These are phyloP conservation scores for Bombus waltoni DNA, from an alignment of 1,140 invertebrate species.

Conservation along the genomic window DNA sequence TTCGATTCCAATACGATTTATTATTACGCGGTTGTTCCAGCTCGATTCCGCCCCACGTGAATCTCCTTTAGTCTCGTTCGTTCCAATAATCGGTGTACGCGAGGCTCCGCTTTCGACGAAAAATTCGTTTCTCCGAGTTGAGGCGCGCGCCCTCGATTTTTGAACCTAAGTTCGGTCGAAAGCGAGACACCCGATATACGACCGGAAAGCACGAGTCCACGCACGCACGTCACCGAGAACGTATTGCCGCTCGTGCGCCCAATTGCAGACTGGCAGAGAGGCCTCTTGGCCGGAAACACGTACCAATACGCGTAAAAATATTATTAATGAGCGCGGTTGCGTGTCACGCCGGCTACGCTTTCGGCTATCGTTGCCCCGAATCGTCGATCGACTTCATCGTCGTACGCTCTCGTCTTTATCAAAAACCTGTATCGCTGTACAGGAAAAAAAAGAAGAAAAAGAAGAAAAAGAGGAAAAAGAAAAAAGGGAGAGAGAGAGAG, in stretches of 20 bases:
- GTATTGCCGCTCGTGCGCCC: constrained; percentile 65
- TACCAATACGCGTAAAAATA: constrained; percentile 52
- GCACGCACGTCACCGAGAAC: constrained; percentile 60
- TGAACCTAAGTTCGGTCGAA: neutral
- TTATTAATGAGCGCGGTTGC: constrained; percentile 36
- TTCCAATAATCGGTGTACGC: too few relatives aligned
- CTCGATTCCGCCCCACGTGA: too few relatives aligned
- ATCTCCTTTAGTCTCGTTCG: neutral
- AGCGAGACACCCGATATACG: constrained; percentile 39
- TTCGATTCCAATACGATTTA: neutral
- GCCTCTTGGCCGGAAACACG: constrained; percentile 64
- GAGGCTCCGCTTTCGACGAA: neutral
- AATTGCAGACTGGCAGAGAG: constrained; percentile 58
- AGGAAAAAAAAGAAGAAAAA: neutral
- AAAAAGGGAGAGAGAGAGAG: neutral
- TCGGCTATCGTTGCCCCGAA: neutral
- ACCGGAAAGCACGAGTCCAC: constrained; percentile 52
- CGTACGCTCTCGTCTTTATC: neutral
- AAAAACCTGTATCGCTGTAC: neutral
- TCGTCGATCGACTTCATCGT: neutral
- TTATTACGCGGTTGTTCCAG: too few relatives aligned
- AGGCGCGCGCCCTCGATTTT: neutral
- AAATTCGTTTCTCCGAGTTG: neutral
- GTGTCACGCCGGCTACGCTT: neutral
- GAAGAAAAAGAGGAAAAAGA: neutral